phyloP scores from a whole-genome alignment of 1,140 invertebrate genomes.

The Panulirus ornatus region DNA sequence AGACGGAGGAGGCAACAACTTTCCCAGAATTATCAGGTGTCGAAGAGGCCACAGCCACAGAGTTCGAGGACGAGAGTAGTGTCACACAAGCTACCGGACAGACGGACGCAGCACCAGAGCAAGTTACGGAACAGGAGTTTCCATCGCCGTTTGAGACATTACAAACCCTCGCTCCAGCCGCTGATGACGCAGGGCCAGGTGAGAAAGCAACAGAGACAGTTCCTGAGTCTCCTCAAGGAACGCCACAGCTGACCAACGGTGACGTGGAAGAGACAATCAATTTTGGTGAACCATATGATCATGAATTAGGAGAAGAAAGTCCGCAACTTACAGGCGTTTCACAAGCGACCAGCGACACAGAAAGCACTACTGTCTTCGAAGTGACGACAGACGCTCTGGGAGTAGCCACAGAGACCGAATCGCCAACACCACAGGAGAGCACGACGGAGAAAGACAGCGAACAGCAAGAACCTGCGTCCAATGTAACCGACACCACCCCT shows the following conservation, averaged over 20 bases:
- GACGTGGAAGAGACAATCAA: not conserved
- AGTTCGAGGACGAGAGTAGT: too few relatives aligned
- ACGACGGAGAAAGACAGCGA: not conserved
- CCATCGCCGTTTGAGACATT: too few relatives aligned
- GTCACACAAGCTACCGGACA: too few relatives aligned
- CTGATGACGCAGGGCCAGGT: not conserved
- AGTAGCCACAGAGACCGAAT: not conserved
- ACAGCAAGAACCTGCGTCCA: not conserved
- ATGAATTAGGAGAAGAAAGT: not conserved
- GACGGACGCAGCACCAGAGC: too few relatives aligned
- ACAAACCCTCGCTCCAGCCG: too few relatives aligned
- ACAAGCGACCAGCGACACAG: not conserved
- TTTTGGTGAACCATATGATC: not conserved
- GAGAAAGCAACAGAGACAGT: not conserved
- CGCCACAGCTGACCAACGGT: not conserved
- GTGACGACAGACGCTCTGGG: not conserved
- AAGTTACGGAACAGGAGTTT: too few relatives aligned
- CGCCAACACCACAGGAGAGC: not conserved
- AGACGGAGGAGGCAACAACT: not conserved
- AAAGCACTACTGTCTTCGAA: not conserved
- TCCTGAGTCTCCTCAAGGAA: not conserved
- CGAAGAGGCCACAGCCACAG: not conserved
- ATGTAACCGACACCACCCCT: not conserved
- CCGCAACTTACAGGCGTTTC: not conserved
- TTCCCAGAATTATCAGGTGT: not conserved